Evolutionary conservation across 2,797 vertebrate genomes (phyloP).

Genomic region (Epinephelus coioides): DNA sequence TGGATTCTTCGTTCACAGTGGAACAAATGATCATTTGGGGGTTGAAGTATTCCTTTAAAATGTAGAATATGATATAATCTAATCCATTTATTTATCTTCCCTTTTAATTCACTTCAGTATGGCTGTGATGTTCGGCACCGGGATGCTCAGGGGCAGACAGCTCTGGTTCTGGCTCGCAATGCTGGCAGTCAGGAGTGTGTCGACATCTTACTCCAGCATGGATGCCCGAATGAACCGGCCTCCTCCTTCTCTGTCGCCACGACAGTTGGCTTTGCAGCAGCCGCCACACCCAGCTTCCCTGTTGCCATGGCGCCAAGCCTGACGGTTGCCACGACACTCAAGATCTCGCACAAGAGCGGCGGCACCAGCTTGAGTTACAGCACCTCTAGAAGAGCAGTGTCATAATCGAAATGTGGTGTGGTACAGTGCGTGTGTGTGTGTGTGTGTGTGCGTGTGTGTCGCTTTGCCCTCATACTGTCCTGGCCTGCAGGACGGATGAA

Average conservation of each 20-base stretch:
- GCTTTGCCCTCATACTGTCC: slow-evolving; percentile 60
- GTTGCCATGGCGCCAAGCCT: slow-evolving; percentile 75
- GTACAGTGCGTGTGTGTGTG: slow-evolving; percentile 28
- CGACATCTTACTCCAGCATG: slow-evolving; percentile 94
- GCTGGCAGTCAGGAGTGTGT: slow-evolving; percentile 94
- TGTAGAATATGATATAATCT: slow-evolving; percentile 12
- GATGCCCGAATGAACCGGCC: slow-evolving; percentile 89
- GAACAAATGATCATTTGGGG: too few species aligned
- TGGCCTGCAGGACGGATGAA: slow-evolving; percentile 42
- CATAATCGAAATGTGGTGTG: slow-evolving; percentile 65
- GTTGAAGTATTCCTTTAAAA: neutral
- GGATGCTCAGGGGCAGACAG: slow-evolving; percentile 91
- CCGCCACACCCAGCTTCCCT: slow-evolving; percentile 71
- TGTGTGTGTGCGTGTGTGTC: slow-evolving; percentile 15
- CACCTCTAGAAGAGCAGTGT: slow-evolving; percentile 87
- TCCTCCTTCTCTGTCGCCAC: slow-evolving; percentile 59
- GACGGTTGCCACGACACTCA: slow-evolving; percentile 83
- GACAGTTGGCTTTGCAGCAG: slow-evolving; percentile 63
- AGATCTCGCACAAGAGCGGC: slow-evolving; percentile 90
- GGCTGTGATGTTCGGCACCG: slow-evolving; percentile 92
- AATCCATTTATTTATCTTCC: slow-evolving; percentile 2
- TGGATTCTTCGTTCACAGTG: too few species aligned
- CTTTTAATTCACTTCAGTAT: slow-evolving; percentile 83
- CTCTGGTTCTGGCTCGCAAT: slow-evolving; percentile 88
- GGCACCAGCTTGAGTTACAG: slow-evolving; percentile 89